Conservation (phyloP, 2,113 vertebrate species). For the Saccopteryx leptura region DNA sequence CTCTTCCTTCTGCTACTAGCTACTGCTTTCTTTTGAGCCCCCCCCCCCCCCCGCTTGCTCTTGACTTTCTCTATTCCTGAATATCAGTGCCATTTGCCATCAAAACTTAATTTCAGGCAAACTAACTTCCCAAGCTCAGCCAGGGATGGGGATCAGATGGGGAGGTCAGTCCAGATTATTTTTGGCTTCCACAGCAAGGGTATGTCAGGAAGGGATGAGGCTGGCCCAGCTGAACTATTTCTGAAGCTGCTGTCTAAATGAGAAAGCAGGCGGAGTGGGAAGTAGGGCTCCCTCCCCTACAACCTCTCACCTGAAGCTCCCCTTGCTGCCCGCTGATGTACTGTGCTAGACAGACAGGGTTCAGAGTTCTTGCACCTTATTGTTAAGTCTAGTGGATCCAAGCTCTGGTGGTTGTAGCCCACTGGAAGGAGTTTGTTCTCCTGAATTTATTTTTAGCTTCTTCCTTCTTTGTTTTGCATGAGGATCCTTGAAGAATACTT, state of each 20-base stretch:
- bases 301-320: not conserved
- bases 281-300: not conserved
- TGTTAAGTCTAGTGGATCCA: not conserved
- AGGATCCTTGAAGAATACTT: not conserved
- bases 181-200: not conserved
- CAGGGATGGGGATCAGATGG: too few relatives aligned
- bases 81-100: not conserved
- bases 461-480: not conserved
- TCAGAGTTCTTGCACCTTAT: not conserved
- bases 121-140: not conserved
- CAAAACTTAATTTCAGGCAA: not conserved
- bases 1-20: not conserved
- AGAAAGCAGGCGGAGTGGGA: not conserved
- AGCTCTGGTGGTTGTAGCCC: not conserved
- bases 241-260: not conserved
- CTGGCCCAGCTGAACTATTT: not conserved
- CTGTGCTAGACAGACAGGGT: not conserved
- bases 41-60: not conserved
- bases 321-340: not conserved
- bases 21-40: not conserved
- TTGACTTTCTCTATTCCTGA: not conserved
- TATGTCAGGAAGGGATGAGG: not conserved
- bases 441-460: not conserved
- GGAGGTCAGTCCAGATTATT: not conserved
- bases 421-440: not conserved